phyloP scores from a whole-genome alignment of 2,888 invertebrate species.

The Eurytoma californica region DNA sequence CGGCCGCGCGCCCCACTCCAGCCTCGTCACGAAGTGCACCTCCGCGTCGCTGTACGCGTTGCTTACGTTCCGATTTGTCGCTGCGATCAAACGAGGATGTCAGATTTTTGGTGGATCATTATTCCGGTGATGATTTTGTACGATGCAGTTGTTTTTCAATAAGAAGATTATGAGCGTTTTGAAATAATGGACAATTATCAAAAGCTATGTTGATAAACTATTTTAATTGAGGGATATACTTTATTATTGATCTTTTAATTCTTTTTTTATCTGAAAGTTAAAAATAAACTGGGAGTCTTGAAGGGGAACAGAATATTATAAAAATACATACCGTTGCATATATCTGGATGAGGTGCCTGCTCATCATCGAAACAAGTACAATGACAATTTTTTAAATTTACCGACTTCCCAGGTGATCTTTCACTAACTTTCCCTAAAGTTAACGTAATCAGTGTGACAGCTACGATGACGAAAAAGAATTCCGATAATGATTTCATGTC shows the following conservation, averaged over 20 bases:
- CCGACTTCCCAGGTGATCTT: slow-evolving; percentile 4
- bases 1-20: slow-evolving; percentile 82
- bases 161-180: too few species aligned
- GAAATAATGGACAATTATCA: too few species aligned
- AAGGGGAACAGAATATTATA: neutral
- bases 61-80: neutral
- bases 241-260: too few species aligned
- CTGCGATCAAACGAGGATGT: neutral
- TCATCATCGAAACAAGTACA: slow-evolving; percentile 36
- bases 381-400: slow-evolving; percentile 36
- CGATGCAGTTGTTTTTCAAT: too few species aligned
- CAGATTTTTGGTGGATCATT: neutral
- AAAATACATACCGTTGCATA: slow-evolving; percentile 30
- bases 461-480: neutral
- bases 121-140: neutral
- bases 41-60: slow-evolving; percentile 53
- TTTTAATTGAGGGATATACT: too few species aligned
- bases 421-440: slow-evolving; percentile 8
- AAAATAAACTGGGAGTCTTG: too few species aligned
- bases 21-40: slow-evolving; percentile 76
- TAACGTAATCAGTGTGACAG: neutral
- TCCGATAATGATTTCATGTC: slow-evolving; percentile 3
- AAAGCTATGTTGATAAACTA: too few species aligned
- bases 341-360: slow-evolving; percentile 25
- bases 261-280: too few species aligned